These are phyloP conservation scores for Amphimallon solstitiale DNA, from an alignment of 2,888 invertebrate species.

Conservation along the genomic window DNA sequence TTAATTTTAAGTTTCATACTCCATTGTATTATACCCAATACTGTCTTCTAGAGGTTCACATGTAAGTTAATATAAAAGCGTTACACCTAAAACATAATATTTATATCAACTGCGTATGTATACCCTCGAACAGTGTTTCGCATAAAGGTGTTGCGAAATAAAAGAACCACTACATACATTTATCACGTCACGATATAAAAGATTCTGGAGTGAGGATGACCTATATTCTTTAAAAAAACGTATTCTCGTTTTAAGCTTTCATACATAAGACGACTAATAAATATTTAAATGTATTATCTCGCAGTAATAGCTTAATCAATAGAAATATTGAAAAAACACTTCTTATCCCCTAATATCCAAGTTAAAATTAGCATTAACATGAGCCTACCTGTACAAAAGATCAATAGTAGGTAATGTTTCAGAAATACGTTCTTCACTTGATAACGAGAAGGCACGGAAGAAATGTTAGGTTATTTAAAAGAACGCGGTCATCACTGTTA, in stretches of 20 bases:
- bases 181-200: neutral
- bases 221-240: conserved; percentile 8
- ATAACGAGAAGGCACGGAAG: conserved; percentile 13
- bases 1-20: too few species aligned
- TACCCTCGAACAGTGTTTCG: neutral
- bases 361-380: too few species aligned
- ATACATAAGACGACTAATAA: neutral
- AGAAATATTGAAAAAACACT: too few species aligned
- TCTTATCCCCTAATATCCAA: too few species aligned
- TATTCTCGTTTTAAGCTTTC: neutral
- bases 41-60: too few species aligned
- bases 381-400: conserved; percentile 13
- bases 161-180: conserved; percentile 7
- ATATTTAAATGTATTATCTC: neutral
- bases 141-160: neutral
- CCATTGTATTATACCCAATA: too few species aligned
- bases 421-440: neutral
- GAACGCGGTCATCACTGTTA: conserved; percentile 20
- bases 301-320: too few species aligned
- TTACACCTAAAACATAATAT: neutral
- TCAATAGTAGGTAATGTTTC: neutral
- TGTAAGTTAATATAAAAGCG: neutral
- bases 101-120: neutral
- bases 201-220: conserved; percentile 17
- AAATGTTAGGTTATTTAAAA: conserved; percentile 22